These are phyloP conservation scores for Drosophila malerkotliana DNA, from an alignment of 1,140 invertebrate species.

Conservation along the genomic window DNA sequence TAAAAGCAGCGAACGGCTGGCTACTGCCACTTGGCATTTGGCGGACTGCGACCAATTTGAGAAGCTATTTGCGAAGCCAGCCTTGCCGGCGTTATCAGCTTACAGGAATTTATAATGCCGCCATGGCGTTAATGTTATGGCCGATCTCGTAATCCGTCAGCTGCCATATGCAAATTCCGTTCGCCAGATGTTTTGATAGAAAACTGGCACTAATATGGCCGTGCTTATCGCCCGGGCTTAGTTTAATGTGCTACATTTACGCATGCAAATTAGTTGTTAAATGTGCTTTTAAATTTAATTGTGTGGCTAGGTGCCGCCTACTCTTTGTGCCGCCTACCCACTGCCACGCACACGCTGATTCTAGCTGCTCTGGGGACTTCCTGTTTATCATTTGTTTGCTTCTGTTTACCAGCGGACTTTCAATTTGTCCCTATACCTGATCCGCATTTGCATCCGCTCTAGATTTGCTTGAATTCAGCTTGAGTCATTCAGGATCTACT, in stretches of 20 bases:
- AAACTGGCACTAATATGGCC: constrained; percentile 8
- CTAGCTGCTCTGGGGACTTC: constrained; percentile 23
- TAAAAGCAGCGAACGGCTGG: constrained; percentile 52
- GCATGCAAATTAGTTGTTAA: constrained; percentile 69
- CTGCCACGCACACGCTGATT: constrained; percentile 5
- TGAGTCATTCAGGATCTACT: constrained; percentile 45
- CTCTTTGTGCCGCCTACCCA: constrained; percentile 4
- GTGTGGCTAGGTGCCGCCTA: constrained; percentile 31
- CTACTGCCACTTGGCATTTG: constrained; percentile 48
- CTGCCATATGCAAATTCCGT: constrained; percentile 61
- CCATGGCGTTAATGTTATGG: background rate
- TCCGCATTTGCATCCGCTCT: constrained; percentile 47
- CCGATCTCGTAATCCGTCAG: constrained; percentile 42
- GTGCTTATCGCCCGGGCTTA: constrained; percentile 33
- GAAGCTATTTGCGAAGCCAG: constrained; percentile 16
- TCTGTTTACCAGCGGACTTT: constrained; percentile 35
- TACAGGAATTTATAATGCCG: constrained; percentile 52
- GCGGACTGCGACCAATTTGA: constrained; percentile 63
- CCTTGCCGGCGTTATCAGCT: constrained; percentile 42
- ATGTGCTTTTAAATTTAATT: constrained; percentile 63
- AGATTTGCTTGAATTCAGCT: background rate
- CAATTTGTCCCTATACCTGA: constrained; percentile 44
- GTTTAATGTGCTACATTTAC: constrained; percentile 69
- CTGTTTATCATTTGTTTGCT: constrained; percentile 34
- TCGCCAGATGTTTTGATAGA: constrained; percentile 67